Evolutionary conservation across 2,888 invertebrate genomes (phyloP), one percentile per base, ranked within the genome.

Genomic region (Tanytarsus gracilentus): DNA sequence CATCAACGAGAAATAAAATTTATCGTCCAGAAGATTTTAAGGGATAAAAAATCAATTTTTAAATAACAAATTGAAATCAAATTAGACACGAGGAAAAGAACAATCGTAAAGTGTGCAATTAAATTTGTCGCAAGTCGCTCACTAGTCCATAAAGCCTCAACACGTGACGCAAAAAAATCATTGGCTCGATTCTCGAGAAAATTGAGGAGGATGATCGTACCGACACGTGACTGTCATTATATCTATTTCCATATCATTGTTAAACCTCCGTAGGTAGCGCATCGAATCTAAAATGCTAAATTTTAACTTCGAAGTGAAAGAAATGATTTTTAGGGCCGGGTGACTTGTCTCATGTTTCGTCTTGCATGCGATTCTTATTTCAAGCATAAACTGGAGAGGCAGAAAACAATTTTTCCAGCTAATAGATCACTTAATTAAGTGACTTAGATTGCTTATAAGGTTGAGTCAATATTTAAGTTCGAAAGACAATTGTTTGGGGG

Each of bases 81-180:
- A 40, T 40, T 7, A 40, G 40, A 16, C 16, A 23, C 5, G 6
- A 33, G 33, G 23, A 18, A 44, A 5, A 44, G n/a, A 18, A 44
- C 18, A 44, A 23, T 18, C 21, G 23, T 44, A 23, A 18, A 23
- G 44, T 23, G 21, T 44, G 51, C 29, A 18, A 33, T 33, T 53
- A 53, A 53, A 53, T 53, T 53, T 53, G 55, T 55, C 55, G 40
- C 23, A 36, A 44, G 44, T n/a, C 21, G 16, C 8, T 39, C 55
- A 55, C 55, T 55, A 40, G 55, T 40, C 55, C 55, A 55, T 55
- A 55, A 55, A 55, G 55, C 55, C 55, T 55, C 55, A 55, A 26
- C 55, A 55, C 55, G 55, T 55, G 44, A 44, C 21, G 23, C 23
- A 23, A 44, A 16, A 36, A 18, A 18, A 23, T 7, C 21, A 44